Percentiles rank a stretch among this genome's conserved stretches.
These are phyloP conservation scores for Eupithecia exiguata DNA, from an alignment of 2,888 invertebrate genomes.

Conservation along the genomic window DNA sequence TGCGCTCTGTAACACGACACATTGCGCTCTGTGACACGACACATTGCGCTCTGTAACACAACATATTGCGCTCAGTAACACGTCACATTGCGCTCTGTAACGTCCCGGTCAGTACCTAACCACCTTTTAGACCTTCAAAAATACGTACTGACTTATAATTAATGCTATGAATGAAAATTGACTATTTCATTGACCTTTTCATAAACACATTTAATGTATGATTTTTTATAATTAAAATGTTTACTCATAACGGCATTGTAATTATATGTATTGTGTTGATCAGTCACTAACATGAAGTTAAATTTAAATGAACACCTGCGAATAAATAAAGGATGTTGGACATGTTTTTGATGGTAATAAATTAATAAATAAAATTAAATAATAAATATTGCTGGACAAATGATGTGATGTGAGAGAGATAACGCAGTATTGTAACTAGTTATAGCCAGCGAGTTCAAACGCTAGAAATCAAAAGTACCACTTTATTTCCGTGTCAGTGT, in stretches of 20 bases:
- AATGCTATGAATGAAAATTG: neutral
- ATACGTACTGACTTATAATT: neutral
- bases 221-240: slow-evolving; percentile 21
- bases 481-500: too few relatives aligned
- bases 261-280: slow-evolving; percentile 20
- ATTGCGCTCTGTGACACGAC: too few relatives aligned
- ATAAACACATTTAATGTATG: slow-evolving; percentile 14
- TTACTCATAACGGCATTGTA: slow-evolving; percentile 15
- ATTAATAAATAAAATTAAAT: too few relatives aligned
- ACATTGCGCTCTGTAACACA: too few relatives aligned
- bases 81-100: too few relatives aligned
- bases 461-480: too few relatives aligned
- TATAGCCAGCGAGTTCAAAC: too few relatives aligned
- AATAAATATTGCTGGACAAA: too few relatives aligned
- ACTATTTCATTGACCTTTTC: slow-evolving; percentile 35
- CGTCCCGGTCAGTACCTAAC: too few relatives aligned
- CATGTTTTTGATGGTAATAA: slow-evolving; percentile 1
- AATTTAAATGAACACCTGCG: neutral
- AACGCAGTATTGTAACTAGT: neutral
- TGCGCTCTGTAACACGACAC: too few relatives aligned
- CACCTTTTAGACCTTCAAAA: neutral
- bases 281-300: slow-evolving; percentile 15
- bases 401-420: neutral
- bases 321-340: neutral
- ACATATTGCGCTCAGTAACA: too few relatives aligned